These are phyloP conservation scores for Yponomeuta cagnagella DNA, from an alignment of 2,888 invertebrate species.

Conservation along the genomic window DNA sequence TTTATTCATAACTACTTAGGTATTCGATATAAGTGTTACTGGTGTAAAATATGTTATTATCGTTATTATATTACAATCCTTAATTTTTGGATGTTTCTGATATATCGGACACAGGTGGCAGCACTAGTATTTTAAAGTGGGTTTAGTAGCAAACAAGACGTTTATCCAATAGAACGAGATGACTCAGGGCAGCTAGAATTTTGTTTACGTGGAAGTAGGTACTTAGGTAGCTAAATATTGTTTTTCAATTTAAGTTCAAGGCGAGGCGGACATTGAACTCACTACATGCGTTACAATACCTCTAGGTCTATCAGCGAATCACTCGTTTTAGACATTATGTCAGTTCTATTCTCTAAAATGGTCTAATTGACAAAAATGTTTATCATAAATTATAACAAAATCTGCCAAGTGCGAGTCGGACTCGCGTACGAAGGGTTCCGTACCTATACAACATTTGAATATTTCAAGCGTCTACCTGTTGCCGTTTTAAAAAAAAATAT, in stretches of 20 bases:
- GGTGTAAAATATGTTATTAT: background rate
- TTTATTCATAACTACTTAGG: no score
- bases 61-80: background rate
- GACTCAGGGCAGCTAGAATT: background rate
- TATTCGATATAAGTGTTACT: no score
- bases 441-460: no score
- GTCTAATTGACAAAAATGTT: no score
- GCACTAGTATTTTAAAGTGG: background rate
- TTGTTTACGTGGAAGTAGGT: background rate
- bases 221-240: no score
- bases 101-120: background rate
- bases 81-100: background rate
- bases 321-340: background rate
- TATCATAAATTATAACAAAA: no score
- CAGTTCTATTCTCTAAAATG: no score
- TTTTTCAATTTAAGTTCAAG: background rate
- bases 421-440: no score
- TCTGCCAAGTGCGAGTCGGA: no score
- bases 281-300: no score
- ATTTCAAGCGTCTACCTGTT: no score
- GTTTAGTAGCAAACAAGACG: background rate
- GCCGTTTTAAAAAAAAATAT: no score
- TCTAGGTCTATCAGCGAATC: background rate
- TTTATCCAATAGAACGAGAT: background rate
- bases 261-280: background rate